Percentiles rank a stretch among this genome's conserved stretches.
phyloP scores from a whole-genome alignment of 1,140 invertebrate genomes.

The Drosophila rufa region DNA sequence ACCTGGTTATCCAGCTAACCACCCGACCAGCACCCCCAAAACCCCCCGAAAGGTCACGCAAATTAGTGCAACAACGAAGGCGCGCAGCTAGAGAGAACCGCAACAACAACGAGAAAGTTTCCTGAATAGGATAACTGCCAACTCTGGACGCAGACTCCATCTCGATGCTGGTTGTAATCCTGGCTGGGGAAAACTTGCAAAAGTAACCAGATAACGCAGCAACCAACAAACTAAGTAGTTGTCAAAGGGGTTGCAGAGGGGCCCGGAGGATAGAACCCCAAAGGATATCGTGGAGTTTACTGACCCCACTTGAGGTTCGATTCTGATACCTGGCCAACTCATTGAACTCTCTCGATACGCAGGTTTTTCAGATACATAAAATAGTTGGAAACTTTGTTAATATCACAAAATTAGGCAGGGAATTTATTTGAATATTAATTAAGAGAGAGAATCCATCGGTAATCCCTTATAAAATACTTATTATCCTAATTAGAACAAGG shows the following conservation, averaged over 20 bases:
- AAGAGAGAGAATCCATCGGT: background rate
- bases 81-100: constrained; percentile 26
- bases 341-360: constrained; percentile 3
- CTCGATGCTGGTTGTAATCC: constrained; percentile 59
- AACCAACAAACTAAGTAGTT: constrained; percentile 55
- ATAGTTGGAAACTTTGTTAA: background rate
- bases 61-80: constrained; percentile 67
- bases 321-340: background rate
- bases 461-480: background rate
- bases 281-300: constrained; percentile 14
- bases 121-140: constrained; percentile 56
- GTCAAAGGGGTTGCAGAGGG: constrained; percentile 8
- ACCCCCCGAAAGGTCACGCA: constrained; percentile 68
- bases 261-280: background rate
- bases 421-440: background rate
- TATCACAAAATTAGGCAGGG: background rate
- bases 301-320: constrained; percentile 14
- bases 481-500: no score
- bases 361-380: background rate
- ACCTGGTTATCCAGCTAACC: constrained; percentile 36
- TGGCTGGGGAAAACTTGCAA: constrained; percentile 66
- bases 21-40: background rate
- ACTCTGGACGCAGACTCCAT: constrained; percentile 27
- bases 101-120: constrained; percentile 67
- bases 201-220: constrained; percentile 75